These are phyloP conservation scores for Drosophila bocqueti DNA, from an alignment of 1,140 invertebrate species.

Conservation along the genomic window DNA sequence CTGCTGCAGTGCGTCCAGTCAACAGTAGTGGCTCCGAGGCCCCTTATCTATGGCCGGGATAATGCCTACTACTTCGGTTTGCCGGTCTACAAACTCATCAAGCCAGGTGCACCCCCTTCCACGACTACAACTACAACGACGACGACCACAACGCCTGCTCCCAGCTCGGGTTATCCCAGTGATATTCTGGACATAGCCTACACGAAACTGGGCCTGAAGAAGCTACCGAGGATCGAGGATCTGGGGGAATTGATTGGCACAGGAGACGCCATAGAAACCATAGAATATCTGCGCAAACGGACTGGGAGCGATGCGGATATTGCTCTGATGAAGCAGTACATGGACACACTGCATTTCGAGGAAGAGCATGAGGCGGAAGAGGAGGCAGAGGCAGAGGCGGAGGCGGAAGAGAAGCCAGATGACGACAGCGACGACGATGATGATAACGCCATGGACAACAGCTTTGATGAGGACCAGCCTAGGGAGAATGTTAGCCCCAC, in stretches of 20 bases:
- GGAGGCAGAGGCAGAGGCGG: constrained; percentile 25
- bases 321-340: constrained; percentile 69
- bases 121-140: constrained; percentile 20
- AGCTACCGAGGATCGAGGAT: constrained; percentile 66
- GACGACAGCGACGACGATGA: constrained; percentile 24
- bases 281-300: constrained; percentile 67
- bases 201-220: constrained; percentile 66
- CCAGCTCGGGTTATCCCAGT: constrained; percentile 61
- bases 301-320: constrained; percentile 66
- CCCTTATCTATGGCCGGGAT: constrained; percentile 69
- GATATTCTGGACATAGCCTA: constrained; percentile 71
- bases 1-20: constrained; percentile 52
- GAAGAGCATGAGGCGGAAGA: constrained; percentile 29
- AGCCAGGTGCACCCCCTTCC: neutral
- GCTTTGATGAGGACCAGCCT: constrained; percentile 35
- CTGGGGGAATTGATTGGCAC: constrained; percentile 73
- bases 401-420: constrained; percentile 4
- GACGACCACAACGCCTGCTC: constrained; percentile 29
- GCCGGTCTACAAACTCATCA: constrained; percentile 65
- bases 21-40: constrained; percentile 20
- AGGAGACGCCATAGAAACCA: constrained; percentile 59
- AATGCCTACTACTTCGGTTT: constrained; percentile 70
- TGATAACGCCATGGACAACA: constrained; percentile 50
- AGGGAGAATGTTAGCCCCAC: constrained; percentile 12
- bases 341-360: constrained; percentile 68